Evolutionary conservation across 2,888 invertebrate genomes (phyloP).

Genomic region (Sylvicola cinctus): DNA sequence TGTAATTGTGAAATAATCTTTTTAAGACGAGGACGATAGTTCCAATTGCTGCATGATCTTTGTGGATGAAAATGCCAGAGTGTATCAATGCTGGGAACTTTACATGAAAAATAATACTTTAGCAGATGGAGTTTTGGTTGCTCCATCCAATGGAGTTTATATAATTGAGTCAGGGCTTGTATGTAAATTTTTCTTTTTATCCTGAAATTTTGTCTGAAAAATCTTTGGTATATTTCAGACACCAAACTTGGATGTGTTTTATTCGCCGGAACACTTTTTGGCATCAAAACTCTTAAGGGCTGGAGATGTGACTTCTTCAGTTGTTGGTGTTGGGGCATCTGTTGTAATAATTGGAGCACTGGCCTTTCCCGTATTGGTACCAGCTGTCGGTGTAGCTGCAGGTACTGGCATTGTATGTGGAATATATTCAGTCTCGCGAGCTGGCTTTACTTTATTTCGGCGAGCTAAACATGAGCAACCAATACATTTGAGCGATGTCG

Average conservation of each 20-base stretch:
- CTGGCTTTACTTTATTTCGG: constrained; percentile 13
- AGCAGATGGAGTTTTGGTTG: constrained; percentile 24
- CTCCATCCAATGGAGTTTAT: constrained; percentile 25
- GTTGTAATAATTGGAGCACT: constrained; percentile 4
- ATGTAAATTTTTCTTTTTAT: constrained; percentile 3
- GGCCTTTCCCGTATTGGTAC: constrained; percentile 12
- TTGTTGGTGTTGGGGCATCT: constrained; percentile 3
- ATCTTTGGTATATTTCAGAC: no score
- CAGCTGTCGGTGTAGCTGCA: constrained; percentile 11
- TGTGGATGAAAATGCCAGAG: constrained; percentile 22
- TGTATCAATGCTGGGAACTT: constrained; percentile 26
- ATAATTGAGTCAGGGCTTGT: constrained; percentile 8
- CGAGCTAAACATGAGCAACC: constrained; percentile 18
- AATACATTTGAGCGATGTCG: constrained; percentile 12
- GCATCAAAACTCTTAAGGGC: neutral
- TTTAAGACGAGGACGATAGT: constrained; percentile 10
- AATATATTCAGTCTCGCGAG: constrained; percentile 14
- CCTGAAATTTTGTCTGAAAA: no score
- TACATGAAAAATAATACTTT: constrained; percentile 25
- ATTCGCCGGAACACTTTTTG: constrained; percentile 12
- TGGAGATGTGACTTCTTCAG: constrained; percentile 3
- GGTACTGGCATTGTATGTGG: constrained; percentile 13
- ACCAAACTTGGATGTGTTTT: constrained; percentile 11
- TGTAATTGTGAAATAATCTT: constrained; percentile 1
- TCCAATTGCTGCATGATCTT: constrained; percentile 18